Evolutionary conservation across 2,797 vertebrate genomes (phyloP).

Genomic region (Petrocephalus schoutedeni): DNA sequence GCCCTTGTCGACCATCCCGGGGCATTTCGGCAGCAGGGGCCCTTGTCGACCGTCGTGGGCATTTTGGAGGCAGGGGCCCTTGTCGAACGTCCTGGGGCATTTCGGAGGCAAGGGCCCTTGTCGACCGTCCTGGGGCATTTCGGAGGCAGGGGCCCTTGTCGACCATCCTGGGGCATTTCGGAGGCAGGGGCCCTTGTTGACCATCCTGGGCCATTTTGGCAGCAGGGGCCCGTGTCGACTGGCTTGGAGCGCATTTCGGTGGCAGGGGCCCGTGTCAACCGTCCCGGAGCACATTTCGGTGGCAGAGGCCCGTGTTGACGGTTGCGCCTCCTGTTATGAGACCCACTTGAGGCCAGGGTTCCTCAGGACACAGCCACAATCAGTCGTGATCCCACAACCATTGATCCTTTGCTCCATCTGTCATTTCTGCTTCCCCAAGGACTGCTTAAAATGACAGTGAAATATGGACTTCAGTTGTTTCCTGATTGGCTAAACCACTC

Average conservation of each 20-base stretch:
- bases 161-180: not conserved
- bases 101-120: too few species aligned
- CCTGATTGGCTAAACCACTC: slow-evolving; percentile 15
- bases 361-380: not conserved
- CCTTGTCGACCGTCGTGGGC: too few species aligned
- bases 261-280: not conserved
- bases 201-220: not conserved
- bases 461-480: not conserved
- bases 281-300: not conserved
- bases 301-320: not conserved
- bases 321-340: not conserved
- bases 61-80: too few species aligned
- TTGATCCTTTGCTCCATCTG: not conserved
- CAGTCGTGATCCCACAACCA: not conserved
- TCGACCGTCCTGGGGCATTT: too few species aligned
- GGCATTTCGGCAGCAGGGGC: too few species aligned
- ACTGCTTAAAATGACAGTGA: not conserved
- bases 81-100: too few species aligned
- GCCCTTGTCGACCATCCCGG: too few species aligned
- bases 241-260: not conserved
- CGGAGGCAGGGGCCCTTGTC: not conserved
- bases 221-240: not conserved
- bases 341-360: not conserved
- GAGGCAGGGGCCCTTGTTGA: not conserved
- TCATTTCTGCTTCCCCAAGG: not conserved